These are phyloP conservation scores for Esox masquinongy DNA, from an alignment of 2,797 vertebrate genomes.

Conservation along the genomic window DNA sequence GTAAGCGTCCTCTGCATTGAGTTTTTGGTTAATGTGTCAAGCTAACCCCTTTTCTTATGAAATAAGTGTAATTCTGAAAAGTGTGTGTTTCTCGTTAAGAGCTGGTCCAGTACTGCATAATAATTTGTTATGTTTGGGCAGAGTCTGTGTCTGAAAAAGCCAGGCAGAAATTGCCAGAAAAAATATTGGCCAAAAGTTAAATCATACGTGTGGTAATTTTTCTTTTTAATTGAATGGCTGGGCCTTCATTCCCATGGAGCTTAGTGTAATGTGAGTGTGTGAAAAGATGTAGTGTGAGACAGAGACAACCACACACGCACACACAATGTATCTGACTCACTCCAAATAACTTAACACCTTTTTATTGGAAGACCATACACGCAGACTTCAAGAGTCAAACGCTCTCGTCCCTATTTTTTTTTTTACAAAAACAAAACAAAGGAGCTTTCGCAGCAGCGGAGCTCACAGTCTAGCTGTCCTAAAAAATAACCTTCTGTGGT, in stretches of 20 bases:
- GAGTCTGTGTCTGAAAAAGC: slow-evolving; percentile 43
- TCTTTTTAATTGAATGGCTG: slow-evolving; percentile 38
- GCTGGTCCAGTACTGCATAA: slow-evolving; percentile 25
- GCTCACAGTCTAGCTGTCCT: slow-evolving; percentile 5
- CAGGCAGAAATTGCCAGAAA: slow-evolving; percentile 28
- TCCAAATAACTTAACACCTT: slow-evolving; percentile 23
- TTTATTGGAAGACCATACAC: slow-evolving; percentile 31
- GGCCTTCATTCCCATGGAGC: slow-evolving; percentile 22
- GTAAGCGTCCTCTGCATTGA: not conserved
- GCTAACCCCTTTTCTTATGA: slow-evolving; percentile 16
- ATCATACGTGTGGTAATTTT: slow-evolving; percentile 39
- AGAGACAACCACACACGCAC: not conserved
- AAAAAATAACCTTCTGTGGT: slow-evolving; percentile 11
- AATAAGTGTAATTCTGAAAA: slow-evolving; percentile 14
- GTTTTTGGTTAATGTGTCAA: slow-evolving; percentile 5
- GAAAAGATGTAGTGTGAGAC: not conserved
- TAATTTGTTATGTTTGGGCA: slow-evolving; percentile 37
- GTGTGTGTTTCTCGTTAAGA: slow-evolving; percentile 45
- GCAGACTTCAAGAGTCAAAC: slow-evolving; percentile 18
- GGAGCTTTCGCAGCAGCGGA: not conserved
- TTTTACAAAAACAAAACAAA: slow-evolving; percentile 26
- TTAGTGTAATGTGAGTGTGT: slow-evolving; percentile 12
- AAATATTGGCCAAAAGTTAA: slow-evolving; percentile 43
- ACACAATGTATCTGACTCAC: not conserved
- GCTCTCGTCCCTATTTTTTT: slow-evolving; percentile 25